Conservation (phyloP, 1,140 invertebrate genomes). For the Cyclina sinensis region DNA sequence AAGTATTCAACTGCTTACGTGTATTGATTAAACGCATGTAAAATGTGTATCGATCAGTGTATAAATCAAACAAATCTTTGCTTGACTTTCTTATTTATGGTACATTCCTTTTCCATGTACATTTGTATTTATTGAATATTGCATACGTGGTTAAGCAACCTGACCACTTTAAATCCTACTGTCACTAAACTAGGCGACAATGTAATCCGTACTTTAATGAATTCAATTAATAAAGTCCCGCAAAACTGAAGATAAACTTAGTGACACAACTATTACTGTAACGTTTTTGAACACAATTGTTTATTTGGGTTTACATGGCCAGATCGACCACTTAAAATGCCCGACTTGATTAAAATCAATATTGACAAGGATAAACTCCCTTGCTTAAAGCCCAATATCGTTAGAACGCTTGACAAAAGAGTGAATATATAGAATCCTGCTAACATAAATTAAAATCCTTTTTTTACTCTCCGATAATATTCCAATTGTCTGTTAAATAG, state of each 20-base stretch:
- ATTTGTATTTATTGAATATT: not conserved
- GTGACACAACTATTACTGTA: not conserved
- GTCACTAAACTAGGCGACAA: slow-evolving; percentile 2
- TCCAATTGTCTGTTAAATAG: too few relatives aligned
- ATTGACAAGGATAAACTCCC: not conserved
- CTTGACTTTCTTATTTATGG: not conserved
- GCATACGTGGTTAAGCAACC: not conserved
- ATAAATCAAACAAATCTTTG: not conserved
- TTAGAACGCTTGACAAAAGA: not conserved
- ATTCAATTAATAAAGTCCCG: not conserved
- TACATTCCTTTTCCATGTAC: not conserved
- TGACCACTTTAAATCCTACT: not conserved
- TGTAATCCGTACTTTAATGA: not conserved
- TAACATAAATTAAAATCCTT: too few relatives aligned
- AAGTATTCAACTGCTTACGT: too few relatives aligned
- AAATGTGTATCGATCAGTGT: not conserved
- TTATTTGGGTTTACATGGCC: not conserved
- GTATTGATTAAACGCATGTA: not conserved
- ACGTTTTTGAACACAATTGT: not conserved
- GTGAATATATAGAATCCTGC: too few relatives aligned
- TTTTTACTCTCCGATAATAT: too few relatives aligned
- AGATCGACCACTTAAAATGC: not conserved
- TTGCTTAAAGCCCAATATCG: not conserved
- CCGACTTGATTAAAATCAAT: slow-evolving; percentile 8
- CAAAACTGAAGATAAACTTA: not conserved